phyloP scores from a whole-genome alignment of 2,797 vertebrate genomes.

The Knipowitschia caucasica region DNA sequence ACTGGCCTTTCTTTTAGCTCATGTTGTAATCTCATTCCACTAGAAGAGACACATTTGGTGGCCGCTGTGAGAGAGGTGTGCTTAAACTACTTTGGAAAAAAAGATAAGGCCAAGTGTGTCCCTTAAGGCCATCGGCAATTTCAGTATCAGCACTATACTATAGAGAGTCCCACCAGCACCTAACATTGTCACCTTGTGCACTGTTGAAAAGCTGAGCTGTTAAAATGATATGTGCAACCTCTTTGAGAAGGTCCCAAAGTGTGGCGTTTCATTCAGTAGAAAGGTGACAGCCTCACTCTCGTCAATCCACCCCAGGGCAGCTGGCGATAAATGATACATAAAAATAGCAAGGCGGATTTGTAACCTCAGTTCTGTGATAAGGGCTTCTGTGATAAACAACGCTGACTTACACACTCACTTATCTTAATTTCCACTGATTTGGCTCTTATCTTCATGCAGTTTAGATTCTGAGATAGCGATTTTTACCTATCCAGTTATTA shows the following conservation, averaged over 20 bases:
- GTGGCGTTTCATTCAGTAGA: no score
- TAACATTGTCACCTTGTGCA: slow-evolving; percentile 10
- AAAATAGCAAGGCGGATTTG: no score
- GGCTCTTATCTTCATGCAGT: no score
- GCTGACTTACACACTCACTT: no score
- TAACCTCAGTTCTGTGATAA: no score
- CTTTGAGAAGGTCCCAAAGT: not conserved
- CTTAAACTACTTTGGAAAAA: slow-evolving; percentile 29
- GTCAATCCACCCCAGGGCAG: no score
- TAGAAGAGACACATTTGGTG: slow-evolving; percentile 40
- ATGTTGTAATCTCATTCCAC: slow-evolving; percentile 41
- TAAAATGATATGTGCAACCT: slow-evolving; percentile 22
- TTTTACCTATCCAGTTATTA: no score
- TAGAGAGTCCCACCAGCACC: slow-evolving; percentile 8
- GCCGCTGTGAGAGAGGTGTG: slow-evolving; percentile 26
- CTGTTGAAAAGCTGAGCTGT: slow-evolving; percentile 18
- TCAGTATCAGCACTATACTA: slow-evolving; percentile 21
- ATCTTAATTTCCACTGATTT: no score
- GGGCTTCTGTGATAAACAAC: no score
- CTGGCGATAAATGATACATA: no score
- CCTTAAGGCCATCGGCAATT: slow-evolving; percentile 30
- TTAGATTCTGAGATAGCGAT: no score
- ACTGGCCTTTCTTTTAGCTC: slow-evolving; percentile 29
- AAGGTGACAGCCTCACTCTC: no score
- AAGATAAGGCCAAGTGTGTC: slow-evolving; percentile 35